Conservation (phyloP, 2,888 invertebrate species). For the Hirtodrosophila alboralis region DNA sequence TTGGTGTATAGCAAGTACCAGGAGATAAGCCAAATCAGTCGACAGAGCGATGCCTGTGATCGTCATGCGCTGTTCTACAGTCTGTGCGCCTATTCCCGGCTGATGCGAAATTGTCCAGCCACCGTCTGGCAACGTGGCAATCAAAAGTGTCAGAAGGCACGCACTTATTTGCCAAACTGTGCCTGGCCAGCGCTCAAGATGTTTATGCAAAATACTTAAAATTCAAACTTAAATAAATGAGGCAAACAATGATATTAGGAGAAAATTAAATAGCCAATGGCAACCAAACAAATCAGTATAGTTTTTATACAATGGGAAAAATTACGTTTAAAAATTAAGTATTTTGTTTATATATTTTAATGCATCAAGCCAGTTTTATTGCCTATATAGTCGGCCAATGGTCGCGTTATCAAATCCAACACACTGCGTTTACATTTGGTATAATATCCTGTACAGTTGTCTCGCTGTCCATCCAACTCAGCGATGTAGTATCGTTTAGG, state of each 20-base stretch:
- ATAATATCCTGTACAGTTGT: conserved; percentile 60
- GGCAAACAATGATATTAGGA: no score
- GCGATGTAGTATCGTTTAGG: conserved; percentile 76
- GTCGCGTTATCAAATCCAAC: conserved; percentile 76
- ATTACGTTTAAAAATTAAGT: no score
- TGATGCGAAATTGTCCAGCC: conserved; percentile 52
- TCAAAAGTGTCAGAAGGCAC: conserved; percentile 49
- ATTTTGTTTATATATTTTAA: not conserved
- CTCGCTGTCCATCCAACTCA: conserved; percentile 67
- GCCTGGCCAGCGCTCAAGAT: conserved; percentile 61
- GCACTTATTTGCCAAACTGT: conserved; percentile 45
- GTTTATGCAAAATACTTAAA: conserved; percentile 61
- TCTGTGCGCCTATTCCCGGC: conserved; percentile 58
- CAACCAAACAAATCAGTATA: no score
- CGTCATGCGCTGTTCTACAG: conserved; percentile 68
- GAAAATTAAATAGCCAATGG: no score
- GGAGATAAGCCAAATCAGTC: conserved; percentile 43
- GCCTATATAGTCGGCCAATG: conserved; percentile 52
- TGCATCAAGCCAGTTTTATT: conserved; percentile 12
- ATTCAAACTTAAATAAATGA: not conserved
- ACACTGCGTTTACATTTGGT: conserved; percentile 67
- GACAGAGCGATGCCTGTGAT: conserved; percentile 61
- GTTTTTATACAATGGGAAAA: no score
- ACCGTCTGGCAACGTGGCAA: conserved; percentile 51
- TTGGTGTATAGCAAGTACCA: conserved; percentile 46